Evolutionary conservation across 2,888 invertebrate genomes (phyloP).

Genomic region (Unio pictorum): DNA sequence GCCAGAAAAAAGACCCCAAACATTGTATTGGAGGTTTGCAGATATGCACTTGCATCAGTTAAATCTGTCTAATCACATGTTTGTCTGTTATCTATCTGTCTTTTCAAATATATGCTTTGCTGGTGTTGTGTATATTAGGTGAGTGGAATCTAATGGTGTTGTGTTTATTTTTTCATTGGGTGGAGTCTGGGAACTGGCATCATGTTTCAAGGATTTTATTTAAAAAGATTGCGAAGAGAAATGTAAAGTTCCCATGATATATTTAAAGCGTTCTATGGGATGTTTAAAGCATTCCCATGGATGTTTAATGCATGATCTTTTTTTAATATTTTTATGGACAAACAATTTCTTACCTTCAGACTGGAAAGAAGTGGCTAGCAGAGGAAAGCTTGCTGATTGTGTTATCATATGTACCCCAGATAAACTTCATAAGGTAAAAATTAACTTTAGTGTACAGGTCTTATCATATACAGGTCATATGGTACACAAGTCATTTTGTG

Average conservation of each 20-base stretch:
- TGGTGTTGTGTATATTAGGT: neutral
- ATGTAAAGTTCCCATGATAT: neutral
- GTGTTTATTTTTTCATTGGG: neutral
- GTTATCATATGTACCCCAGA: constrained; percentile 70
- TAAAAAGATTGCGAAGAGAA: no score
- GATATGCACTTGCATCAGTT: no score
- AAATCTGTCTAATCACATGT: neutral
- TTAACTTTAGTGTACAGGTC: no score
- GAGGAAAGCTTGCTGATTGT: constrained; percentile 69
- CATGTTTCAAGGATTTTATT: no score
- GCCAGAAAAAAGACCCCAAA: no score
- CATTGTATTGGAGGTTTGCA: no score
- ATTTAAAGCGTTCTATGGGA: no score
- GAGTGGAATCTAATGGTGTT: no score
- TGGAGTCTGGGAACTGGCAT: no score
- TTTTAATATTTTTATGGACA: neutral
- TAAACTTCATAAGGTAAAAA: constrained; percentile 59
- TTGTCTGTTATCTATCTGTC: neutral
- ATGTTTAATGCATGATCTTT: neutral
- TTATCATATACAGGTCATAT: no score
- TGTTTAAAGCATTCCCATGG: neutral
- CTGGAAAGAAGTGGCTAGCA: constrained; percentile 57
- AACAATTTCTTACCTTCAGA: constrained; percentile 34
- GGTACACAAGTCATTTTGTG: no score
- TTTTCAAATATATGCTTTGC: neutral